phyloP scores from a whole-genome alignment of 2,113 vertebrate genomes.

The Pseudorectes ferrugineus region DNA sequence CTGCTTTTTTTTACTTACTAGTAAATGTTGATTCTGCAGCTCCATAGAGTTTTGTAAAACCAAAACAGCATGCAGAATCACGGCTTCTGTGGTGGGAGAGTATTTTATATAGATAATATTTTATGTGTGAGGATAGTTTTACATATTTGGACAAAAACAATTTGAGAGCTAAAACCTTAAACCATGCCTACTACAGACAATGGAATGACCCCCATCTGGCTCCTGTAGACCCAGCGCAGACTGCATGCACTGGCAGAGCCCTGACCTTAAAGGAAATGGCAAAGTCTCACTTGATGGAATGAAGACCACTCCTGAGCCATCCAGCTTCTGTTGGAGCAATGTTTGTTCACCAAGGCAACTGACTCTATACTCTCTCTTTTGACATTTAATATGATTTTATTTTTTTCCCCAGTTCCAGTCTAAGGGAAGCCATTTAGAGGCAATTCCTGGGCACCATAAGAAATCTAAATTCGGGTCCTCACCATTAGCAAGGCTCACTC shows the following conservation, averaged over 20 bases:
- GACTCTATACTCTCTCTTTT: background rate
- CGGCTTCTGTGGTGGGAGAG: rapidly evolving
- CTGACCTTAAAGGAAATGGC: background rate
- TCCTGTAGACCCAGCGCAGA: background rate
- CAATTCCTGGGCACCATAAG: background rate
- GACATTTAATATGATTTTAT: background rate
- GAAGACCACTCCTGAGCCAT: background rate
- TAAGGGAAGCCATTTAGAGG: background rate
- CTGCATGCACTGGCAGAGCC: background rate
- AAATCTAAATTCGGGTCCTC: background rate
- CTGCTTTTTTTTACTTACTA: background rate
- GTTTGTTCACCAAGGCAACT: background rate
- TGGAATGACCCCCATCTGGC: background rate
- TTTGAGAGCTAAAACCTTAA: background rate
- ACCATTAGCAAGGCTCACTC: background rate
- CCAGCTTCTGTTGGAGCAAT: background rate
- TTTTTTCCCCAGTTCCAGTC: rapidly evolving
- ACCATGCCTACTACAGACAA: rapidly evolving
- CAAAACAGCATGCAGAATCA: background rate
- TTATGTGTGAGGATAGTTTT: background rate
- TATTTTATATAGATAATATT: background rate
- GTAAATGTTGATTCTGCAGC: background rate
- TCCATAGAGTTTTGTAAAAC: background rate
- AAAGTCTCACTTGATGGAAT: background rate
- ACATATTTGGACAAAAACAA: background rate